phyloP scores from a whole-genome alignment of 2,113 vertebrate species.

The Sphyrna mokarran region DNA sequence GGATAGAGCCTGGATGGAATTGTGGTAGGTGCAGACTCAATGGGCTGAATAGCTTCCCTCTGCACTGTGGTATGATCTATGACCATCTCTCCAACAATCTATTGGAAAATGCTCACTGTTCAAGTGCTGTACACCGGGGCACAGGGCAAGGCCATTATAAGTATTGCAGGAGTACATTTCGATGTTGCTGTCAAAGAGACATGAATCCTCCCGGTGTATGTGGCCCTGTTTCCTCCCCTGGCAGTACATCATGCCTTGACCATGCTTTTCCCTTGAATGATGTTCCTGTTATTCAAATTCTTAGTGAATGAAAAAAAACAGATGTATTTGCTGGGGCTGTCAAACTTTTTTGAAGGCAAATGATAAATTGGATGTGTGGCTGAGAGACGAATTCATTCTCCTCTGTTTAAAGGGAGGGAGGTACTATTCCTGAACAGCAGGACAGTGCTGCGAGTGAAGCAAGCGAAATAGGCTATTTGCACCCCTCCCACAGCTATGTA shows the following conservation, averaged over 20 bases:
- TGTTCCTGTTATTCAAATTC: neutral
- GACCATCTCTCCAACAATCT: neutral
- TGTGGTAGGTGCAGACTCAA: no score
- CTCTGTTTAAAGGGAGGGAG: neutral
- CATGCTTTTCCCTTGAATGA: neutral
- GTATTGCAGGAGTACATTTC: neutral
- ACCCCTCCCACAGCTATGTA: neutral
- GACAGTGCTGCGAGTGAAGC: neutral
- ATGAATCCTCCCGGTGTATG: neutral
- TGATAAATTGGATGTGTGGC: neutral
- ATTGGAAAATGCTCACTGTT: neutral
- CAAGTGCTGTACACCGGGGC: neutral
- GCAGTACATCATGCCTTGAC: neutral
- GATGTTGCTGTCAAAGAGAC: neutral
- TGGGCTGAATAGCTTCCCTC: no score
- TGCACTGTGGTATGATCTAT: no score
- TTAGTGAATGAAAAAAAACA: neutral
- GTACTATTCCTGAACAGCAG: neutral
- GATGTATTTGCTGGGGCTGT: neutral
- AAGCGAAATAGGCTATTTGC: neutral
- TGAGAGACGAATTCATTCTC: neutral
- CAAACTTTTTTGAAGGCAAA: conserved; percentile 13
- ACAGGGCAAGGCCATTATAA: neutral
- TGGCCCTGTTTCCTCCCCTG: neutral
- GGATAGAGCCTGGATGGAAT: no score